phyloP scores from a whole-genome alignment of 2,888 invertebrate genomes.

The Diplolepis rosae region DNA sequence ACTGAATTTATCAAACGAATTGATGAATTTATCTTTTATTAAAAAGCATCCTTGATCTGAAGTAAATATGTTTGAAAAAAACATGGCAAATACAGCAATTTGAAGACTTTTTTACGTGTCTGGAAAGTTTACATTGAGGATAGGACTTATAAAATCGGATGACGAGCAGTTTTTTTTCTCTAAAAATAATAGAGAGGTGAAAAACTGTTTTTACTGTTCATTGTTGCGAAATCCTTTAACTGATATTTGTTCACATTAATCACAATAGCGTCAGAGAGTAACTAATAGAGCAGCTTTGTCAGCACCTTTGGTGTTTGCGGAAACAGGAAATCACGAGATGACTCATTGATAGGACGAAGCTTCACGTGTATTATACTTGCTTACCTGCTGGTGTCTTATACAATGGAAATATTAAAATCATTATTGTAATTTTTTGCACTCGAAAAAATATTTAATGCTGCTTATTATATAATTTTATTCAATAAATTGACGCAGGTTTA shows the following conservation, averaged over 20 bases:
- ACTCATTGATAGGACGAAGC: not conserved
- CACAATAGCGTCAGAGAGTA: not conserved
- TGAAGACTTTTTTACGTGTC: not conserved
- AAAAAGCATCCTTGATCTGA: not conserved
- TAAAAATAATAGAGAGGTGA: not conserved
- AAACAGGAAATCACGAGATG: slow-evolving; percentile 14
- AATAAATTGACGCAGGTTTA: no score
- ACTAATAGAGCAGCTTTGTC: slow-evolving; percentile 6
- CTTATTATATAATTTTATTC: no score
- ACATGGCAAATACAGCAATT: not conserved
- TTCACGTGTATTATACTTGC: no score
- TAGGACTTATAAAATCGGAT: not conserved
- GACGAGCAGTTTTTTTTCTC: not conserved
- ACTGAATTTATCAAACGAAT: not conserved
- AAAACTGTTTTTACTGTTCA: not conserved
- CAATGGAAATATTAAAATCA: no score
- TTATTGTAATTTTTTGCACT: no score
- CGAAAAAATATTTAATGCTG: no score
- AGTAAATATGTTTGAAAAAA: not conserved
- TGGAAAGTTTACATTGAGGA: not conserved
- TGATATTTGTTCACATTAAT: not conserved
- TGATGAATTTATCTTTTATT: not conserved
- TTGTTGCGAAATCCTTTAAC: not conserved
- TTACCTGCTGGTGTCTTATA: no score
- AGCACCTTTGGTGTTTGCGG: slow-evolving; percentile 16